phyloP scores from a whole-genome alignment of 1,140 invertebrate species.

The Triops cancriformis region DNA sequence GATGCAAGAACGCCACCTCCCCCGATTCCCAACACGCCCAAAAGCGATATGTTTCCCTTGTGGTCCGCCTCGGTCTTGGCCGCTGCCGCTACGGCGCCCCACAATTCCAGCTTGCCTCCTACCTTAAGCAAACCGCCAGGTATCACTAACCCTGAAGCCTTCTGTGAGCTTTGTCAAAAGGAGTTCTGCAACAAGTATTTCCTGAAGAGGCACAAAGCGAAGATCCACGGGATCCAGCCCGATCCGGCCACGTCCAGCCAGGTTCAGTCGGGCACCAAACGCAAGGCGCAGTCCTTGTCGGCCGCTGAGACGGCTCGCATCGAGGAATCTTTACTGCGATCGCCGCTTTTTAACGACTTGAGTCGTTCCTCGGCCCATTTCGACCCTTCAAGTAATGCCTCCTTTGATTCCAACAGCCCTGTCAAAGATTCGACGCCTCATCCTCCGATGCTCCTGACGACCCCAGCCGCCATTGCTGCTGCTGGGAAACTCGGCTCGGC shows the following conservation, averaged over 20 bases:
- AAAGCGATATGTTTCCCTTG: neutral
- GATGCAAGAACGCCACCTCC: neutral
- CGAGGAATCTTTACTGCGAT: constrained; percentile 31
- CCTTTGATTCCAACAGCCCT: neutral
- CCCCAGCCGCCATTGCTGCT: constrained; percentile 27
- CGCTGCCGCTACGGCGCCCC: neutral
- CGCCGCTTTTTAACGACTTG: constrained; percentile 29
- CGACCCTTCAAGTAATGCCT: constrained; percentile 30
- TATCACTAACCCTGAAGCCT: constrained; percentile 38
- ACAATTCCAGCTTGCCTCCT: constrained; percentile 16
- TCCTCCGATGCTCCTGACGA: constrained; percentile 11
- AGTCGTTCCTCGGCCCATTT: constrained; percentile 32
- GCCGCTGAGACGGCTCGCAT: constrained; percentile 30
- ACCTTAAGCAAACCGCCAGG: constrained; percentile 25
- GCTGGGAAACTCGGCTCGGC: constrained; percentile 34
- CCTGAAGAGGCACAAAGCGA: constrained; percentile 52
- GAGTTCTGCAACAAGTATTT: constrained; percentile 67
- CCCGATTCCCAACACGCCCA: neutral
- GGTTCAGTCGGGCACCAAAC: constrained; percentile 26
- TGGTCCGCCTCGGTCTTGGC: neutral
- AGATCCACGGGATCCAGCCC: constrained; percentile 45
- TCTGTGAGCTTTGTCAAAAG: constrained; percentile 54
- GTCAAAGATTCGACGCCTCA: constrained; percentile 4
- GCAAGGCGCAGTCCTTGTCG: constrained; percentile 28
- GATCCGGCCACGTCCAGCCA: constrained; percentile 30